A percentile compares a stretch with the other conserved stretches of the same genome.
phyloP scores from a whole-genome alignment of 1,140 invertebrate species.

The Anthonomus grandis region DNA sequence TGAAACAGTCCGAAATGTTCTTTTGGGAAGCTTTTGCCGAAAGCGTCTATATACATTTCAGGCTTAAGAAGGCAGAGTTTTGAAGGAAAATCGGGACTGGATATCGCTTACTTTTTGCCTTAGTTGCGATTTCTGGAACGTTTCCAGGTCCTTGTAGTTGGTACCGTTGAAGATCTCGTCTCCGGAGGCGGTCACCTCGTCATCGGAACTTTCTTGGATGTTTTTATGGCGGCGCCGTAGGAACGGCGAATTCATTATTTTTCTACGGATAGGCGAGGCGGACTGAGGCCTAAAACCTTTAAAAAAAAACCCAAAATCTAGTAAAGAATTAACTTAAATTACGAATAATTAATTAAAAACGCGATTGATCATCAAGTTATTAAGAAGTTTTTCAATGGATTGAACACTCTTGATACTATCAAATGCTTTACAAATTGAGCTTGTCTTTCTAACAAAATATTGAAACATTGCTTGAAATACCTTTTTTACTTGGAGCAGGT shows the following conservation, averaged over 20 bases:
- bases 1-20: constrained; percentile 39
- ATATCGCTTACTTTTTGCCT: constrained; percentile 75
- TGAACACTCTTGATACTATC: background rate
- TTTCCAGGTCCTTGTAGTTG: constrained; percentile 86
- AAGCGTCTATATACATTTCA: background rate
- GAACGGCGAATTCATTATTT: constrained; percentile 77
- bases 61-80: background rate
- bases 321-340: too few relatives aligned
- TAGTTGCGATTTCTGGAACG: constrained; percentile 91
- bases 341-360: too few relatives aligned
- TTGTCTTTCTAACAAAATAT: too few relatives aligned
- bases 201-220: constrained; percentile 81
- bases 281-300: constrained; percentile 67
- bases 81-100: background rate
- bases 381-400: too few relatives aligned
- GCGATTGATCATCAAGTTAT: too few relatives aligned
- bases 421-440: background rate
- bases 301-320: too few relatives aligned
- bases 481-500: constrained; percentile 67
- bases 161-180: constrained; percentile 62
- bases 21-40: constrained; percentile 2
- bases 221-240: constrained; percentile 67
- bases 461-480: constrained; percentile 24
- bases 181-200: constrained; percentile 67
- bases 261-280: constrained; percentile 73